Percentiles rank a stretch among this genome's conserved stretches.
Conservation (phyloP, 2,888 invertebrate species). For the Octodonta nipae region DNA sequence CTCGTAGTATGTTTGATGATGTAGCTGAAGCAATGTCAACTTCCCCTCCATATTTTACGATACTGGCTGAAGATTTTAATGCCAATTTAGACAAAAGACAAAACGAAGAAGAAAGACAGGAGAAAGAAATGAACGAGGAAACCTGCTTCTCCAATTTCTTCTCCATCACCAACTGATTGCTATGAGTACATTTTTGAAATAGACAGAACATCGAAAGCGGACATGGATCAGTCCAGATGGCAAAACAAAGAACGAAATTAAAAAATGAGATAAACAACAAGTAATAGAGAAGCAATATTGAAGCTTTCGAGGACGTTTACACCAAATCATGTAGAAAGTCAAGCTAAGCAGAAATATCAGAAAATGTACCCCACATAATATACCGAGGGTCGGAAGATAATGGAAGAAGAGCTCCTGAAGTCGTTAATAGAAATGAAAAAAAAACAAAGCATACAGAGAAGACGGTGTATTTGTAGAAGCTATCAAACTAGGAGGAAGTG, state of each 20-base stretch:
- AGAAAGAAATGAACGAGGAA: constrained; percentile 1
- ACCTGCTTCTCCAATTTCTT: constrained; percentile 1
- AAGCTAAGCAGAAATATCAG: too few species aligned
- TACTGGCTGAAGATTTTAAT: constrained; percentile 1
- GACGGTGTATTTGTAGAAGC: constrained; percentile 1
- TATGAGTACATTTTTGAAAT: too few species aligned
- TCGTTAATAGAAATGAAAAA: not conserved
- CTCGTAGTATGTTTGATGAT: not conserved
- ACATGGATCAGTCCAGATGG: constrained; percentile 1
- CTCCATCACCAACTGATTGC: constrained; percentile 1
- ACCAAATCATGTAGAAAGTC: not conserved
- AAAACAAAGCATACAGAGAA: too few species aligned
- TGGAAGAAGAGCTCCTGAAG: constrained; percentile 1
- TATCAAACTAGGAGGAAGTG: constrained; percentile 1
- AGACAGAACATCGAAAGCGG: not conserved
- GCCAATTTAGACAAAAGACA: constrained; percentile 1
- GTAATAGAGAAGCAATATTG: constrained; percentile 1
- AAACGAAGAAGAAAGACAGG: constrained; percentile 1
- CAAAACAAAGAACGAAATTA: not conserved
- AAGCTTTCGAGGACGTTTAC: not conserved
- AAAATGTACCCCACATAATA: too few species aligned
- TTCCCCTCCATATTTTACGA: not conserved
- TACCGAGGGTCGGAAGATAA: not conserved
- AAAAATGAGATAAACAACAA: constrained; percentile 1
- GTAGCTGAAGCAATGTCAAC: not conserved